Conservation (phyloP, 1,140 invertebrate genomes). For the Ips typographus region DNA sequence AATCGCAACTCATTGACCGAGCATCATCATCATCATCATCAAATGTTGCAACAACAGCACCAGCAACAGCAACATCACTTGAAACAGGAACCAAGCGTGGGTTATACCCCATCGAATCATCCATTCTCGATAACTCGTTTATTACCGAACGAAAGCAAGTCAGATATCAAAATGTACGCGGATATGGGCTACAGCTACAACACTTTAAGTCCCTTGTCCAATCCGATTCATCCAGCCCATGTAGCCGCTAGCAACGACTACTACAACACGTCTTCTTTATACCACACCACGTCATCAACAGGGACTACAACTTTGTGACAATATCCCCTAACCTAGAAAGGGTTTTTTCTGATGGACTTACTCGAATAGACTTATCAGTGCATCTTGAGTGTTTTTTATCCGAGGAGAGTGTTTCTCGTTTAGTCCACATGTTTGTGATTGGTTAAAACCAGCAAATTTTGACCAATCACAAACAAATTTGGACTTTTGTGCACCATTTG, state of each 20-base stretch:
- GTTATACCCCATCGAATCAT: constrained; percentile 79
- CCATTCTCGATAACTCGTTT: constrained; percentile 94
- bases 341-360: constrained; percentile 19
- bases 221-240: constrained; percentile 60
- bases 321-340: constrained; percentile 68
- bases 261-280: constrained; percentile 73
- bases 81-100: constrained; percentile 71
- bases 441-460: no score
- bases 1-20: constrained; percentile 59
- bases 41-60: constrained; percentile 66
- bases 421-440: no score
- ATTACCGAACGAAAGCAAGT: constrained; percentile 79
- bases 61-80: constrained; percentile 60
- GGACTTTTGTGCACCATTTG: no score
- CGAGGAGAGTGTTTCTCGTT: not conserved
- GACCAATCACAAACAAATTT: no score
- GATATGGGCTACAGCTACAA: constrained; percentile 71
- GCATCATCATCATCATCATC: constrained; percentile 46
- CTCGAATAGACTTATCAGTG: constrained; percentile 39
- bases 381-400: not conserved
- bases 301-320: constrained; percentile 73
- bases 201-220: constrained; percentile 60
- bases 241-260: constrained; percentile 69
- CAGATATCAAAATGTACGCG: constrained; percentile 81
- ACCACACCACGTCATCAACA: constrained; percentile 65